phyloP scores from a whole-genome alignment of 2,888 invertebrate species.

The Automeris io region DNA sequence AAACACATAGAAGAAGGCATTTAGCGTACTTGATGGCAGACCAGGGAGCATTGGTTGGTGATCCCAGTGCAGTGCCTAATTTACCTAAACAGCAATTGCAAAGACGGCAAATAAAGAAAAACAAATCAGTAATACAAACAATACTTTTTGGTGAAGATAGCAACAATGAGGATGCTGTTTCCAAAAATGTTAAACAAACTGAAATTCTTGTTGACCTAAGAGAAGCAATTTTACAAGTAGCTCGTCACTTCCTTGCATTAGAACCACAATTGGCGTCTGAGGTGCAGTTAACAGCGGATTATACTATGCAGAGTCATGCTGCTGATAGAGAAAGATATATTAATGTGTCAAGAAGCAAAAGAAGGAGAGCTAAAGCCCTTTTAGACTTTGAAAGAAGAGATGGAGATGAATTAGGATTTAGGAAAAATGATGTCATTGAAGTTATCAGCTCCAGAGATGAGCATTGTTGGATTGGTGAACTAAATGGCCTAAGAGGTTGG shows the following conservation, averaged over 20 bases:
- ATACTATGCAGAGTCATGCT: constrained; percentile 96
- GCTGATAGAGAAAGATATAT: constrained; percentile 96
- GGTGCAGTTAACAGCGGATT: constrained; percentile 91
- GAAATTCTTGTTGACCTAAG: constrained; percentile 98
- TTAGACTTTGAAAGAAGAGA: constrained; percentile 98
- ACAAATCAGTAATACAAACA: constrained; percentile 92
- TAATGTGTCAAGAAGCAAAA: constrained; percentile 92
- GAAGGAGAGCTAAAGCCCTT: constrained; percentile 95
- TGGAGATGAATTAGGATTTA: constrained; percentile 98
- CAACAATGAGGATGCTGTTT: constrained; percentile 89
- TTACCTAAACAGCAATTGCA: constrained; percentile 95
- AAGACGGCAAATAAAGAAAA: constrained; percentile 91
- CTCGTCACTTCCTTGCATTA: constrained; percentile 95
- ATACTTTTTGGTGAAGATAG: constrained; percentile 90
- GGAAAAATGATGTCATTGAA: constrained; percentile 98
- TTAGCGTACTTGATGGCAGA: constrained; percentile 98
- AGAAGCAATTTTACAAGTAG: constrained; percentile 94
- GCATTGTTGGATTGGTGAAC: constrained; percentile 98
- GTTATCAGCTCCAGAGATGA: constrained; percentile 98
- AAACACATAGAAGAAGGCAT: constrained; percentile 93
- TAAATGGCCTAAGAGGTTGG: constrained; percentile 97
- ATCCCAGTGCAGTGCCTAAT: constrained; percentile 92
- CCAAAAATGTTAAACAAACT: constrained; percentile 98
- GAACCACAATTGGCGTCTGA: constrained; percentile 91
- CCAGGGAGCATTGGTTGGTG: constrained; percentile 94